These are phyloP conservation scores for Penaeus chinensis DNA, from an alignment of 1,140 invertebrate species.

Conservation along the genomic window DNA sequence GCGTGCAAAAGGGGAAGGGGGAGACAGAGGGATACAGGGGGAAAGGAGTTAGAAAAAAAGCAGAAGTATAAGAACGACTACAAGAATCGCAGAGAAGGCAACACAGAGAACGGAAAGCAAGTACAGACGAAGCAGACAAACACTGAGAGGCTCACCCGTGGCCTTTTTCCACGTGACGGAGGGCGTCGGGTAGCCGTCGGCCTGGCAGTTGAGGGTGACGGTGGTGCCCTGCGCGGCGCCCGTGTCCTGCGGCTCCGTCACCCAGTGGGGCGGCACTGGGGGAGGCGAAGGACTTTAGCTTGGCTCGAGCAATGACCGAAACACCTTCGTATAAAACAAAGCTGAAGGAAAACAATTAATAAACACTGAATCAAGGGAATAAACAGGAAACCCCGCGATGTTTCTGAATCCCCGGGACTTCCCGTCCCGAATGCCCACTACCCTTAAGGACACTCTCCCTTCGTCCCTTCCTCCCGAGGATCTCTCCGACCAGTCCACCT, in stretches of 20 bases:
- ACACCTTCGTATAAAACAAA: too few species aligned
- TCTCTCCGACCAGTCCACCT: too few species aligned
- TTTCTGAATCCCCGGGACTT: too few species aligned
- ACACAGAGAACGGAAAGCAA: not conserved
- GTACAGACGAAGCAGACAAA: not conserved
- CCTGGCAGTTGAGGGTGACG: constrained; percentile 93
- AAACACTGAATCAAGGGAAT: too few species aligned
- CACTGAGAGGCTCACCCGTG: constrained; percentile 75
- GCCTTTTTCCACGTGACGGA: constrained; percentile 96
- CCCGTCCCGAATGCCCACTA: too few species aligned
- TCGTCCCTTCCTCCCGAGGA: too few species aligned
- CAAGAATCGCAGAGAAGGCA: too few species aligned
- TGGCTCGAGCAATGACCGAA: too few species aligned
- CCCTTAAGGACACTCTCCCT: too few species aligned
- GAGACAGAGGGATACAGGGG: not conserved
- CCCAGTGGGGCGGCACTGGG: constrained; percentile 95
- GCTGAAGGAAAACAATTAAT: too few species aligned
- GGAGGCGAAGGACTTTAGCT: not conserved
- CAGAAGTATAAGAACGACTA: too few species aligned
- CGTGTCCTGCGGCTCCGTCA: constrained; percentile 94
- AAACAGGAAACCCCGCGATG: too few species aligned
- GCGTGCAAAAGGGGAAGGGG: not conserved
- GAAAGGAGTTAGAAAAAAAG: not conserved
- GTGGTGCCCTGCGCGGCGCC: constrained; percentile 92
- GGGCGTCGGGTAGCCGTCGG: constrained; percentile 93